Evolutionary conservation across 1,140 invertebrate genomes (phyloP).

Genomic region (Chrysomallon squamiferum): DNA sequence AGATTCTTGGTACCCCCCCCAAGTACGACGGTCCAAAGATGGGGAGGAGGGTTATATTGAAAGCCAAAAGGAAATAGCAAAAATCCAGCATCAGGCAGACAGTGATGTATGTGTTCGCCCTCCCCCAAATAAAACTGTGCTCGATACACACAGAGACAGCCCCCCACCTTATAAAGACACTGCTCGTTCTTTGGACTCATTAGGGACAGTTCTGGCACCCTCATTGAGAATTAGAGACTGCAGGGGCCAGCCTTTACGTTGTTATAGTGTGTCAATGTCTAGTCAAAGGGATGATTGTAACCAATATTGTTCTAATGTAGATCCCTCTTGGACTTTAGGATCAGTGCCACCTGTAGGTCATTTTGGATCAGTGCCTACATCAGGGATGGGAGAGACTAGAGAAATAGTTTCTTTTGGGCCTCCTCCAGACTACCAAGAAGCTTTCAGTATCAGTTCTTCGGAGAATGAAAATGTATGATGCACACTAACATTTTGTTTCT

Average conservation of each 20-base stretch:
- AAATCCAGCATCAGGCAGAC: slow-evolving; percentile 67
- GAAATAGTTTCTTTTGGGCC: neutral
- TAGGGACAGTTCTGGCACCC: no score
- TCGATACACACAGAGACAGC: slow-evolving; percentile 69
- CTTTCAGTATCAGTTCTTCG: slow-evolving; percentile 2
- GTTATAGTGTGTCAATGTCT: slow-evolving; percentile 2
- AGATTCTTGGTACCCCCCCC: slow-evolving; percentile 73
- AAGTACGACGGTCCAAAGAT: slow-evolving; percentile 71
- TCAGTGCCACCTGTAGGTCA: neutral
- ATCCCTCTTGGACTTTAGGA: slow-evolving; percentile 5
- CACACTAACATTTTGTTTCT: neutral
- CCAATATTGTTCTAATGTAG: neutral
- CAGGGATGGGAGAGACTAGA: no score
- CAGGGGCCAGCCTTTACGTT: slow-evolving; percentile 5
- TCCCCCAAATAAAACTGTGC: slow-evolving; percentile 75
- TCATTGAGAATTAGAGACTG: neutral
- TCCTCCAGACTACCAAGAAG: slow-evolving; percentile 2
- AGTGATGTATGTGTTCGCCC: slow-evolving; percentile 71
- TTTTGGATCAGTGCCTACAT: no score
- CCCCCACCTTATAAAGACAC: slow-evolving; percentile 72
- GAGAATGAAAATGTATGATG: slow-evolving; percentile 4
- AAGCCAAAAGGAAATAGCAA: slow-evolving; percentile 69
- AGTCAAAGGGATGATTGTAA: slow-evolving; percentile 1
- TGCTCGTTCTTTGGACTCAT: slow-evolving; percentile 1
- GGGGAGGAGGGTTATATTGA: slow-evolving; percentile 73